These are phyloP conservation scores for Pelobates fuscus DNA, from an alignment of 2,113 vertebrate species.

Conservation along the genomic window DNA sequence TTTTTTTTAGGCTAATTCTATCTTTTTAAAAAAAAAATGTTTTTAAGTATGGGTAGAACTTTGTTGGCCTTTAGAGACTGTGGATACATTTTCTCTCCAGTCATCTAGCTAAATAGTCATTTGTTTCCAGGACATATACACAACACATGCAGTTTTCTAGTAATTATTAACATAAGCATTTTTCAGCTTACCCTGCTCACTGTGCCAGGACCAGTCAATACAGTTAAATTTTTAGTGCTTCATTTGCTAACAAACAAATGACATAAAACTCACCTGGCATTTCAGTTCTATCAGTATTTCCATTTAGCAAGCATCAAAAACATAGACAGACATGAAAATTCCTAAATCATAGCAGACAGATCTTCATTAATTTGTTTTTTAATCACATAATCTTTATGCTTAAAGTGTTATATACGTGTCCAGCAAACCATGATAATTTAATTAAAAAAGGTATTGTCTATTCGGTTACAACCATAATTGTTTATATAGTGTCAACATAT, in stretches of 20 bases:
- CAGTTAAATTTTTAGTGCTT: conserved; percentile 25
- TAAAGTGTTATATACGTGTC: too few species aligned
- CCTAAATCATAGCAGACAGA: too few species aligned
- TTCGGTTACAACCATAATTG: too few species aligned
- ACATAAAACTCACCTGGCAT: neutral
- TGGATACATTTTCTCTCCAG: neutral
- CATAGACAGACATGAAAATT: neutral
- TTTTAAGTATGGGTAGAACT: neutral
- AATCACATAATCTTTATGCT: too few species aligned
- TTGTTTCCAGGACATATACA: neutral
- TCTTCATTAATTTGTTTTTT: too few species aligned
- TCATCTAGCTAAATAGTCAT: neutral
- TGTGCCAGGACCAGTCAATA: conserved; percentile 22
- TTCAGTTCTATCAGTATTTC: neutral
- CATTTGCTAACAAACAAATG: conserved; percentile 8
- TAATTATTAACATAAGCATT: conserved; percentile 31
- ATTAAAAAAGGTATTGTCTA: too few species aligned
- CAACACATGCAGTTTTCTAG: conserved; percentile 5
- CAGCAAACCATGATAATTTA: too few species aligned
- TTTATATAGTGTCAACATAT: too few species aligned
- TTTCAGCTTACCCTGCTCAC: conserved; percentile 5
- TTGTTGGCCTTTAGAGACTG: neutral
- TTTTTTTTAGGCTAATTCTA: too few species aligned
- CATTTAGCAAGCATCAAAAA: neutral
- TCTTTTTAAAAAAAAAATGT: too few species aligned